These are phyloP conservation scores for Cryptotermes secundus DNA, from an alignment of 1,140 invertebrate species.

Conservation along the genomic window DNA sequence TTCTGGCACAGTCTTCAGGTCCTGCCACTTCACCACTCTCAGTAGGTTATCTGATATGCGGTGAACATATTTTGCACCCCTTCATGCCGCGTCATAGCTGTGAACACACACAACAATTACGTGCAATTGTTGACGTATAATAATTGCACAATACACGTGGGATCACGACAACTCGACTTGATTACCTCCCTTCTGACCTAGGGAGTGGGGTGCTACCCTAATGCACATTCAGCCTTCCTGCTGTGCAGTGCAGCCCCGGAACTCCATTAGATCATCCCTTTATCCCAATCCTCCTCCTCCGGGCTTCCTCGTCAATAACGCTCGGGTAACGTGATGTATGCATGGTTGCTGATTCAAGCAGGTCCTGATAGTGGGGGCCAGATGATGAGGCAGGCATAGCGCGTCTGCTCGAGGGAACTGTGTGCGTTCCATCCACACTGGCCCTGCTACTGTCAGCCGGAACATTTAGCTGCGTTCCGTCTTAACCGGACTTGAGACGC, in stretches of 20 bases:
- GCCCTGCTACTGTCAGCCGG: background rate
- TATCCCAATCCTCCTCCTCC: background rate
- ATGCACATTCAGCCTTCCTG: slow-evolving; percentile 10
- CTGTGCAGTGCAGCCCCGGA: background rate
- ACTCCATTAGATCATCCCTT: slow-evolving; percentile 15
- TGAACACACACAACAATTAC: background rate
- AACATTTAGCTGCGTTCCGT: background rate
- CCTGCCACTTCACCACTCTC: background rate
- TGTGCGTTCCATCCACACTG: background rate
- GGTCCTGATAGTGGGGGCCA: background rate
- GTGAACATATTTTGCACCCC: background rate
- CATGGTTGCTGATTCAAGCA: background rate
- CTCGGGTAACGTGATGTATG: slow-evolving; percentile 15
- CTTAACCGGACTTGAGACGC: background rate
- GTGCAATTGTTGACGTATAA: background rate
- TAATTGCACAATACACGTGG: slow-evolving; percentile 14
- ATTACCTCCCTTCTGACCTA: slow-evolving; percentile 10
- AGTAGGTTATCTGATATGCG: background rate
- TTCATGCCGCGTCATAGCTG: background rate
- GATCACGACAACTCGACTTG: background rate
- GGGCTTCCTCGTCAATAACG: background rate
- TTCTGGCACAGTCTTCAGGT: background rate
- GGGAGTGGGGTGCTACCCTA: slow-evolving; percentile 6
- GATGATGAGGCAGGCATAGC: background rate
- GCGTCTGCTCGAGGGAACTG: background rate